Conservation (phyloP, 1,140 invertebrate species). For the Mercenaria mercenaria region DNA sequence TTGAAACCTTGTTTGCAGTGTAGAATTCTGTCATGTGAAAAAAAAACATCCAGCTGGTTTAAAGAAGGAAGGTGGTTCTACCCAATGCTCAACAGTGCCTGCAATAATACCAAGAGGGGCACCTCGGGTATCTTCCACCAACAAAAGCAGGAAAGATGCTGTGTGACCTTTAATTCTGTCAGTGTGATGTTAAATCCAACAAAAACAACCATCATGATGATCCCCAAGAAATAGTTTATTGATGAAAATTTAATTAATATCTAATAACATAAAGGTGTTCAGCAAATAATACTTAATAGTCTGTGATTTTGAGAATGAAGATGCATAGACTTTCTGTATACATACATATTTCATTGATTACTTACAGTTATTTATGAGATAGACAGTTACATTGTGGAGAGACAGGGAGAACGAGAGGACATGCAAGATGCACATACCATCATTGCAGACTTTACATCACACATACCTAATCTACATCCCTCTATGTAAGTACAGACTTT, state of each 20-base stretch:
- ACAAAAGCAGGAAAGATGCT: neutral
- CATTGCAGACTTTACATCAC: slow-evolving; percentile 80
- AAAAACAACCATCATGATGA: neutral
- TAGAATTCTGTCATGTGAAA: no score
- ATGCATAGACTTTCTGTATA: no score
- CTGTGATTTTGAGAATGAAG: no score
- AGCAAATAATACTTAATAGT: no score
- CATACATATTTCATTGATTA: no score
- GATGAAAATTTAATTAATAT: neutral
- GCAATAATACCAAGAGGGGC: no score
- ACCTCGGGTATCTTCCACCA: neutral
- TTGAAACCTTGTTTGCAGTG: no score
- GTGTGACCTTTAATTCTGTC: neutral
- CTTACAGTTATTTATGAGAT: slow-evolving; percentile 77
- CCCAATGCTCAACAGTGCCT: no score
- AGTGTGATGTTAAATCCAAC: no score
- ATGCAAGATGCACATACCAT: slow-evolving; percentile 87
- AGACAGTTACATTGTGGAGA: slow-evolving; percentile 80
- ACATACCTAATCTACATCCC: slow-evolving; percentile 77
- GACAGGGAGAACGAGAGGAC: slow-evolving; percentile 87
- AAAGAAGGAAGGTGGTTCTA: no score
- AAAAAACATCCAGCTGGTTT: no score
- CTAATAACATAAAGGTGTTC: no score
- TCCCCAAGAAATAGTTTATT: neutral
- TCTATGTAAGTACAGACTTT: slow-evolving; percentile 83